Base-by-base conservation (phyloP, 2,888 invertebrate genomes). In the Keiferia lycopersicella region DNA sequence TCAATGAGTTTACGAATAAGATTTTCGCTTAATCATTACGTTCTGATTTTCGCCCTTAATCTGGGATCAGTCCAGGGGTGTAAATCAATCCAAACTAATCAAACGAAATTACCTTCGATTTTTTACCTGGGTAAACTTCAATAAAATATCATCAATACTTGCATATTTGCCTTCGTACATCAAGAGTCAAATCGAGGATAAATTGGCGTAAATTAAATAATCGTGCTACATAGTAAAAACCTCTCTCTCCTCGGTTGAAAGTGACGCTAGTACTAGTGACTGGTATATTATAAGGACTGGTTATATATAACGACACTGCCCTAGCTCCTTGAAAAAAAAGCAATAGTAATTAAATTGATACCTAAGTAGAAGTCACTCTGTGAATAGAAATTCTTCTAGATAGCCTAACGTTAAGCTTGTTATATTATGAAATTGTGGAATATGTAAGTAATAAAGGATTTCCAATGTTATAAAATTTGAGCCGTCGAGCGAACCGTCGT, bases 231-330 rank as follows among this genome's bases (percentile, higher is more conserved):
- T 56, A 56, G 56, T 56, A 56, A 26, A 1, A 34, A 34, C 26
- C 56, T 26, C 56, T 26, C 22, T 22, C 56, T 26, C 22, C 11
- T 53, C 16, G 14, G 34, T 56, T 34, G 0, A 16, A 30, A 53
- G 26, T 53, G 51, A 22, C 22, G 7, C 7, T 30, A n/a, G n/a
- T 10, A 12, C 8, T 53, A 22, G 26, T 53, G 51, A 53, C 20
- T 20, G 26, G 26, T 26, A 26, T 6, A 26, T 4, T 61, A 64
- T 63, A 59, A 41, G 45, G 62, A 68, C n/a, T 41, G 66, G 6
- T 34, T 70, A 69, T 34, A 65, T 69, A 69, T 72, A 67, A 69
- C 78, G 79, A 79, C 81, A 81, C 81, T 81, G 84, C 85, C 84
- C 81, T 80, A 76, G 66, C 66, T 68, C 65, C 67, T 66, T 62